Evolutionary conservation across 2,888 invertebrate species (phyloP).

Genomic region (Neoaliturus tenellus): DNA sequence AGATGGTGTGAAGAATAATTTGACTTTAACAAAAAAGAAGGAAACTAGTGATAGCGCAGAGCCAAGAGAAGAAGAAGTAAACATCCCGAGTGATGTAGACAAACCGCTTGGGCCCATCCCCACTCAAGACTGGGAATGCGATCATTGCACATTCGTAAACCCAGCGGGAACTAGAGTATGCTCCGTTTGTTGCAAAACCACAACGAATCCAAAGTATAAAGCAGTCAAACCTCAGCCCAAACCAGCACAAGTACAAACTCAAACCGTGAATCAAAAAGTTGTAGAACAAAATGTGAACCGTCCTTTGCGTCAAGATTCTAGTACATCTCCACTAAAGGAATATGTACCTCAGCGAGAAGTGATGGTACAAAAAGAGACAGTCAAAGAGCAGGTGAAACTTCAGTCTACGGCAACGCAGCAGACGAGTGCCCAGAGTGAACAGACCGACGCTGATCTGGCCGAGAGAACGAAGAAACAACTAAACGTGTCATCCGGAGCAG

Average conservation of each 20-base stretch:
- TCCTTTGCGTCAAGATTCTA: slow-evolving; percentile 15
- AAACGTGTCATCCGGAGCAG: slow-evolving; percentile 3
- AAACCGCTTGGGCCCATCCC: slow-evolving; percentile 61
- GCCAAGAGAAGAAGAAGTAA: slow-evolving; percentile 65
- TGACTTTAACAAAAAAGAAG: slow-evolving; percentile 7
- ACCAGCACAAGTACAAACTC: neutral
- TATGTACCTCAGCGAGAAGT: neutral
- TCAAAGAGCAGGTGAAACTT: neutral
- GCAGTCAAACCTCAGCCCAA: slow-evolving; percentile 20
- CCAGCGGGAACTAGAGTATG: slow-evolving; percentile 87
- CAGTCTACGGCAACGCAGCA: neutral
- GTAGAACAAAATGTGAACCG: neutral
- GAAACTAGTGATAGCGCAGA: slow-evolving; percentile 36
- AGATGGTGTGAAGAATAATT: slow-evolving; percentile 7
- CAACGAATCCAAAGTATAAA: slow-evolving; percentile 68
- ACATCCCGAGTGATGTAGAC: slow-evolving; percentile 62
- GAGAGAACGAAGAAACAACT: slow-evolving; percentile 49
- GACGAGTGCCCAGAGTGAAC: slow-evolving; percentile 24
- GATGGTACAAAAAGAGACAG: neutral
- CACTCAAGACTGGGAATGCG: slow-evolving; percentile 84
- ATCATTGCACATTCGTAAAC: slow-evolving; percentile 94
- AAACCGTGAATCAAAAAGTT: neutral
- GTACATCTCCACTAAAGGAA: slow-evolving; percentile 28
- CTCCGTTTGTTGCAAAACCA: slow-evolving; percentile 90
- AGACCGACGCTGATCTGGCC: slow-evolving; percentile 39